These are phyloP conservation scores for Spea bombifrons DNA, from an alignment of 2,113 vertebrate species.

Conservation along the genomic window DNA sequence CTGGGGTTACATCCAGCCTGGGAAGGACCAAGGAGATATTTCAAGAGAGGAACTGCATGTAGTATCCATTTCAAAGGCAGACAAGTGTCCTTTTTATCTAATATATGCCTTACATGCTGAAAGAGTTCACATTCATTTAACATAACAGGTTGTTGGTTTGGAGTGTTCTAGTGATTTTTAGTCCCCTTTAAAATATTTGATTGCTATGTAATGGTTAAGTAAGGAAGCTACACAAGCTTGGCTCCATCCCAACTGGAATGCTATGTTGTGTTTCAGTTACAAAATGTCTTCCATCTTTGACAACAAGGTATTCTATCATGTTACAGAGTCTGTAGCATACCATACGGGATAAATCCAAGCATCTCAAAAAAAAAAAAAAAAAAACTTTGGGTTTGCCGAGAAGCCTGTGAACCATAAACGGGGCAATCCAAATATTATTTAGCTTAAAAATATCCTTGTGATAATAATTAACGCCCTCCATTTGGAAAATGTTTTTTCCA, in stretches of 20 bases:
- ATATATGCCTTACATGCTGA: too few species aligned
- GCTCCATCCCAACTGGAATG: not conserved
- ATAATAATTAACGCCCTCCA: not conserved
- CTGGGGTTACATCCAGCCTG: too few species aligned
- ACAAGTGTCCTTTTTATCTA: too few species aligned
- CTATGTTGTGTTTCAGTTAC: not conserved
- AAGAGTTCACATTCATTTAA: not conserved
- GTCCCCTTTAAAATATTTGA: not conserved
- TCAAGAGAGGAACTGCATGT: too few species aligned
- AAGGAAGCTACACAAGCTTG: not conserved
- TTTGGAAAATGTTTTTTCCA: slow-evolving; percentile 37
- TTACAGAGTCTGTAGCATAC: not conserved
- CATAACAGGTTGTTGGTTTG: not conserved
- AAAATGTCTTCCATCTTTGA: slow-evolving; percentile 6
- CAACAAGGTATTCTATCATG: not conserved
- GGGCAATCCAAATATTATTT: not conserved
- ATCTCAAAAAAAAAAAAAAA: not conserved
- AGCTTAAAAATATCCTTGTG: not conserved
- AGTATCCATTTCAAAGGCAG: too few species aligned
- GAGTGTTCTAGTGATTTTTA: not conserved
- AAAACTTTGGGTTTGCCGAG: not conserved
- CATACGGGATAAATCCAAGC: not conserved
- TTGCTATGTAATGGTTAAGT: not conserved
- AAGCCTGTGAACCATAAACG: not conserved
- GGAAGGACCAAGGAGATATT: too few species aligned